phyloP scores from a whole-genome alignment of 2,888 invertebrate species.

The Chloroclysta siterata region DNA sequence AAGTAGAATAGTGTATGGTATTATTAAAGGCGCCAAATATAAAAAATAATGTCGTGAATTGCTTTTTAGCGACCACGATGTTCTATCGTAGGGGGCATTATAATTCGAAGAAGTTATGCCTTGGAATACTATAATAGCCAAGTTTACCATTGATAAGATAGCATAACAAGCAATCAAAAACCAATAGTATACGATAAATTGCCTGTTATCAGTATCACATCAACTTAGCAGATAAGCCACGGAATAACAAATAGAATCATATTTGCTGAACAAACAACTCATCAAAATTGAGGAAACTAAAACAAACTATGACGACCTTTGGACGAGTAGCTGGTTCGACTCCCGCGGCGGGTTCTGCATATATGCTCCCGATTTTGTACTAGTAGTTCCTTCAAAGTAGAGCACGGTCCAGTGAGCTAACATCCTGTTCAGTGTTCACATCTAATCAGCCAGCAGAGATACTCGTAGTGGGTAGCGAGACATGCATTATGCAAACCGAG shows the following conservation, averaged over 20 bases:
- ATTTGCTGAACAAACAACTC: neutral
- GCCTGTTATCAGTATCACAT: neutral
- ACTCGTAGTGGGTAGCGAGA: constrained; percentile 27
- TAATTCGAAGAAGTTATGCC: no score
- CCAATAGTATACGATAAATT: neutral
- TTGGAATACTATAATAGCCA: neutral
- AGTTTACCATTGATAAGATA: constrained; percentile 7
- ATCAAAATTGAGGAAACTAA: neutral
- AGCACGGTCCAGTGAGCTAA: constrained; percentile 26
- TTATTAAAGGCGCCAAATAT: no score
- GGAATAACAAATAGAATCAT: neutral
- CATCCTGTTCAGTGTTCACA: constrained; percentile 37
- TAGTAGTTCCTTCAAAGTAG: constrained; percentile 20
- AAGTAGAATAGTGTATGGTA: no score
- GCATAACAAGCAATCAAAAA: constrained; percentile 2
- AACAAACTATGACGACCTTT: no score
- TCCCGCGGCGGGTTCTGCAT: no score
- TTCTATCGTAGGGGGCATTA: no score
- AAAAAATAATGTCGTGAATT: no score
- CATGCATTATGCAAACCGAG: constrained; percentile 23
- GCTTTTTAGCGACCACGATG: no score
- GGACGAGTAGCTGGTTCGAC: no score
- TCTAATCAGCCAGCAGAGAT: constrained; percentile 31
- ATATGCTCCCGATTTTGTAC: neutral
- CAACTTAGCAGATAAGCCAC: neutral